Base-by-base conservation (phyloP, 2,888 invertebrate species). In the Tetramorium bicarinatum region DNA sequence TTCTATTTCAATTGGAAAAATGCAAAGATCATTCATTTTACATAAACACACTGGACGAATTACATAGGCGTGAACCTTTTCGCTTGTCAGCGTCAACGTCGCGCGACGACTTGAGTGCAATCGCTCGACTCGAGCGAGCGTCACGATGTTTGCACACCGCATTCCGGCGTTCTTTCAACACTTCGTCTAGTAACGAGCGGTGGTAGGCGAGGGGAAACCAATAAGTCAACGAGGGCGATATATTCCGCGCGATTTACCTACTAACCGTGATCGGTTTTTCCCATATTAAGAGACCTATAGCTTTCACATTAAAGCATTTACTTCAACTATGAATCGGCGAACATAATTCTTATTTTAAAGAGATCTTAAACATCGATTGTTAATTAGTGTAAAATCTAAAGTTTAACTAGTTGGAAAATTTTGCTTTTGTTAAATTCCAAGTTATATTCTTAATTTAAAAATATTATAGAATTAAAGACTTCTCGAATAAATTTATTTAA, bases 111-210 rank as follows among this genome's bases (percentile, higher is more conserved):
- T 79, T 81, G 72, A 84, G 64, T 77, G 84, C 66, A 82, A 84
- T 47, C 72, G 72, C 59, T 54, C 74, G 34, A 38, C 47, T 69
- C 72, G 71, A 21, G 75, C 69, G 74, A 75, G 79, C 81, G 79
- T 79, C 79, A 62, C 66, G 88, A 75, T 89, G 89, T 91, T 91
- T 90, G 90, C 88, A 67, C 83, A 87, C 84, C 84, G 89, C 90
- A 90, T 92, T 90, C 89, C 90, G 77, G 83, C 79, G 85, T 84
- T 88, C 91, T 91, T 91, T 91, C 85, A 82, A 89, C 92, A 84
- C 87, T 89, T 85, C 87, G 82, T 66, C 75, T 64, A 41, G 64
- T 67, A 77, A 83, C 84, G 61, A 62, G 62, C 59, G 66, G 77
- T 3, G 15, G 38, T 21, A 41, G 74, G 41, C 74, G 64, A 75